These are phyloP conservation scores for Apis laboriosa DNA, from an alignment of 1,140 invertebrate species.

Conservation along the genomic window DNA sequence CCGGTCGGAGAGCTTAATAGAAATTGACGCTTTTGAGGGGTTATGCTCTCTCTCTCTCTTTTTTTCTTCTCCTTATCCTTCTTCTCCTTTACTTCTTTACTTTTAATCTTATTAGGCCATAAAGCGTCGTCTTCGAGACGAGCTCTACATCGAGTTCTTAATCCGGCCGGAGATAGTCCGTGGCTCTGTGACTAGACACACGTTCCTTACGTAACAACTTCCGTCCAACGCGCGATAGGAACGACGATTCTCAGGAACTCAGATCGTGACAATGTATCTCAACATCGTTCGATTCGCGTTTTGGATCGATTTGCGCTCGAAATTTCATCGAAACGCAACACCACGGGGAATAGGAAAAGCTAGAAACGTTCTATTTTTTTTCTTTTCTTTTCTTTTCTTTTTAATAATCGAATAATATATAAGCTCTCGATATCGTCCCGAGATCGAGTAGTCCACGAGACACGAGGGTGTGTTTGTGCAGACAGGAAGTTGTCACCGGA, in stretches of 20 bases:
- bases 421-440: neutral
- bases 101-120: constrained; percentile 67
- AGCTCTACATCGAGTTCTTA: constrained; percentile 52
- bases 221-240: constrained; percentile 26
- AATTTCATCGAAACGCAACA: neutral
- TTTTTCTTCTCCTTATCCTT: constrained; percentile 8
- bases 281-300: constrained; percentile 7
- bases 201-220: constrained; percentile 52
- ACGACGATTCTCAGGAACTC: constrained; percentile 18
- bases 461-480: neutral
- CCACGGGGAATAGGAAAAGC: neutral
- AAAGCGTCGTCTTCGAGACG: constrained; percentile 56
- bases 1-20: constrained; percentile 66
- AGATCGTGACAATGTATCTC: neutral
- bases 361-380: neutral
- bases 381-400: neutral
- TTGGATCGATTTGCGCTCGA: neutral
- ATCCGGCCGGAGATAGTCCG: constrained; percentile 46
- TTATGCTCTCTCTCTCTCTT: constrained; percentile 49
- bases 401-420: neutral
- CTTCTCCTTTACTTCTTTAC: constrained; percentile 10
- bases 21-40: constrained; percentile 75
- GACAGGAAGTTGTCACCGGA: constrained; percentile 52
- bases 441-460: constrained; percentile 5
- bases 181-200: constrained; percentile 29